Evolutionary conservation across 2,113 vertebrate genomes (phyloP).

Genomic region (Salvelinus namaycush): DNA sequence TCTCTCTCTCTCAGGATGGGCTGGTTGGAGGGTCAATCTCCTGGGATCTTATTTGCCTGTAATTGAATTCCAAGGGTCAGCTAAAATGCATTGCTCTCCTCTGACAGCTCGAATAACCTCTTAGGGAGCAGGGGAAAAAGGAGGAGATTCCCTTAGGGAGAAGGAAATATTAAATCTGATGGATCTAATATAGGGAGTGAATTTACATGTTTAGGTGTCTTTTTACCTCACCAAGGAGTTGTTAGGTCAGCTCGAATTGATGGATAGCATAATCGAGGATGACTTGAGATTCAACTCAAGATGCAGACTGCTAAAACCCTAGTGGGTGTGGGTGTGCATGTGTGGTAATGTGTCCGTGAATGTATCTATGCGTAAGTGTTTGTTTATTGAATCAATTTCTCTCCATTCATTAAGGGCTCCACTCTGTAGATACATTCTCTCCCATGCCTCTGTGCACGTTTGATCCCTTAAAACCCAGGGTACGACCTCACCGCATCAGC

Average conservation of each 20-base stretch:
- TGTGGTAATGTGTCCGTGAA: neutral
- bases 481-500: conserved; percentile 38
- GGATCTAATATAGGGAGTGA: conserved; percentile 17
- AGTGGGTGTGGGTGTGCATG: neutral
- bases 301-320: neutral
- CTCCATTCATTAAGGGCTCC: no score
- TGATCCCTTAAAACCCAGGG: conserved; percentile 41
- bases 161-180: conserved; percentile 45
- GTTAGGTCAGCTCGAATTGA: conserved; percentile 37
- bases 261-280: conserved; percentile 30
- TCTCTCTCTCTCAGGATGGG: conserved; percentile 30
- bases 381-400: no score
- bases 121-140: conserved; percentile 24
- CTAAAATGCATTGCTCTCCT: conserved; percentile 48
- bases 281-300: conserved; percentile 3
- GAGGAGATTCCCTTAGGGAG: conserved; percentile 33
- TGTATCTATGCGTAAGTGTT: neutral
- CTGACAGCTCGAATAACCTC: conserved; percentile 47
- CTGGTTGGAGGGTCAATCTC: conserved; percentile 49
- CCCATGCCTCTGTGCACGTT: neutral
- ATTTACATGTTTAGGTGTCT: conserved; percentile 39
- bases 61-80: conserved; percentile 67
- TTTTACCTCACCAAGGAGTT: conserved; percentile 21
- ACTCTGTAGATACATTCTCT: neutral
- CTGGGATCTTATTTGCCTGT: conserved; percentile 54